phyloP scores from a whole-genome alignment of 2,113 vertebrate genomes.

The Dipodomys stephensi region DNA sequence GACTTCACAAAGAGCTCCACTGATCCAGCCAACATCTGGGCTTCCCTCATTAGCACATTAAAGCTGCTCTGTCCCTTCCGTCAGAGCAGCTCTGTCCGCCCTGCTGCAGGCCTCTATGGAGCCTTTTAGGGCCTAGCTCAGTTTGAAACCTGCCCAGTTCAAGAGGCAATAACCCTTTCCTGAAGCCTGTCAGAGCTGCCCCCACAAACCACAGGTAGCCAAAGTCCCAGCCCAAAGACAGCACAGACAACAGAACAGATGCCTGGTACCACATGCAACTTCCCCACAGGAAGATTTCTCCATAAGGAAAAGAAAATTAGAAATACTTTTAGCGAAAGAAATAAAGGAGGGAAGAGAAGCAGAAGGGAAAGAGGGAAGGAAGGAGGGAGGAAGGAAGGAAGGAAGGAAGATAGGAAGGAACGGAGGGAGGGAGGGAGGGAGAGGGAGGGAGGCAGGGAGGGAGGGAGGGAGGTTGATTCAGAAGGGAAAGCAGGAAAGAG shows the following conservation, averaged over 20 bases:
- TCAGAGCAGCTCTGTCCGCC: conserved; percentile 88
- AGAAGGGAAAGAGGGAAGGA: too few relatives aligned
- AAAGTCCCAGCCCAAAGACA: neutral
- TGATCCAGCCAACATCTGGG: conserved; percentile 87
- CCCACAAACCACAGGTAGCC: conserved; percentile 59
- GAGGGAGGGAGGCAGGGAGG: too few relatives aligned
- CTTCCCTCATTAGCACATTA: conserved; percentile 90
- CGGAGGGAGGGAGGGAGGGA: too few relatives aligned
- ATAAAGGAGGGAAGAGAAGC: neutral
- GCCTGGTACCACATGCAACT: neutral
- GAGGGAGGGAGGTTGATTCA: too few relatives aligned
- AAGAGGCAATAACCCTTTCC: conserved; percentile 87
- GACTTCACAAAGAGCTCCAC: conserved; percentile 87
- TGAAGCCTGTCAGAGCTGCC: conserved; percentile 73
- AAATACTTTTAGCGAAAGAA: neutral
- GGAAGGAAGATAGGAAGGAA: too few relatives aligned
- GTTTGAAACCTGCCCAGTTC: conserved; percentile 85
- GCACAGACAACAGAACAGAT: conserved; percentile 37
- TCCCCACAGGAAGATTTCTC: conserved; percentile 36
- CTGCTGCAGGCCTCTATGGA: conserved; percentile 80
- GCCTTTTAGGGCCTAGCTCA: conserved; percentile 83
- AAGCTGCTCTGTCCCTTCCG: conserved; percentile 88
- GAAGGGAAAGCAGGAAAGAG: too few relatives aligned
- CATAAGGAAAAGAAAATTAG: neutral
- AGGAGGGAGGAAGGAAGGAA: too few relatives aligned